Conservation (phyloP, 2,888 invertebrate genomes). For the Tenthredo distinguenda region DNA sequence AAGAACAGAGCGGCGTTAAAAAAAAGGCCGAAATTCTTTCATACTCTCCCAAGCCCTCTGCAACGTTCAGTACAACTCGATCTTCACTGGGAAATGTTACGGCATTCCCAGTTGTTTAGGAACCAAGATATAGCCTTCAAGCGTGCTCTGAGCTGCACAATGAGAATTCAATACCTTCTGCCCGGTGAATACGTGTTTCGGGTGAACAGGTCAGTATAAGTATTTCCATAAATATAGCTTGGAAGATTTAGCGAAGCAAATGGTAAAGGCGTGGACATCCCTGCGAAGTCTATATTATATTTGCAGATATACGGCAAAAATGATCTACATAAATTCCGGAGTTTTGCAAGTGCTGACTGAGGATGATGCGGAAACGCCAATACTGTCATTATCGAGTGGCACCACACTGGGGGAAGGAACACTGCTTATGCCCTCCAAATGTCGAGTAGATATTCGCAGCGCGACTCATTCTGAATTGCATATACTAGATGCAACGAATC, state of each 20-base stretch:
- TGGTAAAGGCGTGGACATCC: not conserved
- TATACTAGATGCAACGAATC: conserved; percentile 32
- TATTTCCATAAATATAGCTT: not conserved
- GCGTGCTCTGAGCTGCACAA: conserved; percentile 33
- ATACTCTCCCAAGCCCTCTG: conserved; percentile 32
- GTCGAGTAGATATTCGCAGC: conserved; percentile 41
- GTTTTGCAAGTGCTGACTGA: conserved; percentile 64
- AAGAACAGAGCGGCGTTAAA: conserved; percentile 25
- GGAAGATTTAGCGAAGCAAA: not conserved
- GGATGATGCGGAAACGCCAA: conserved; percentile 64
- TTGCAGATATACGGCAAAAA: conserved; percentile 55
- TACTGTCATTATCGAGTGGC: conserved; percentile 62
- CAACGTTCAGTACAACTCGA: conserved; percentile 30
- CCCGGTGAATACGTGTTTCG: conserved; percentile 43
- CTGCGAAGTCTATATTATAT: conserved; percentile 55
- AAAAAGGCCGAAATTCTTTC: conserved; percentile 30
- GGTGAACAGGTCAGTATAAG: conserved; percentile 29
- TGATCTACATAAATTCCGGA: conserved; percentile 64
- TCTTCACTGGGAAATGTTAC: conserved; percentile 46
- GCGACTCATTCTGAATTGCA: conserved; percentile 44
- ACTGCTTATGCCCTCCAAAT: conserved; percentile 54
- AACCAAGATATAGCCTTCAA: conserved; percentile 40
- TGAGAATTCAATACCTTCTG: conserved; percentile 39
- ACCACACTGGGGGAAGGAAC: conserved; percentile 62
- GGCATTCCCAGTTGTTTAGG: conserved; percentile 32